Base-by-base conservation (phyloP, 2,113 vertebrate genomes). In the Siniperca knerii region DNA sequence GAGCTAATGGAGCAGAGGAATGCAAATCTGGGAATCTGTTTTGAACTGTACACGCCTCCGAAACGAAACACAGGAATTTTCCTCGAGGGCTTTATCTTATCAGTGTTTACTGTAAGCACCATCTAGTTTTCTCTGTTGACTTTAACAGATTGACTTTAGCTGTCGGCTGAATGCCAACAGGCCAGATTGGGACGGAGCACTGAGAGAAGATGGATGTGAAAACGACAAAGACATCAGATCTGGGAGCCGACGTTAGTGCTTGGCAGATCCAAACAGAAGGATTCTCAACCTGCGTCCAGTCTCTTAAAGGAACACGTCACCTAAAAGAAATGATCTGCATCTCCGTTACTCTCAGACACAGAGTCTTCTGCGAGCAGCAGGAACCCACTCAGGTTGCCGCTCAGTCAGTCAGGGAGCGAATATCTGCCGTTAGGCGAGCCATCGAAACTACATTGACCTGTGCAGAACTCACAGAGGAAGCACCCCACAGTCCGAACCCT, bases 71-170 rank as follows among this genome's bases (percentile, higher is more conserved):
- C 0, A 86, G 88, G 86, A 88, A 87, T 90, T 67, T 64, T 86
- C 77, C 55, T 84, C 50, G 0, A 13, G 64, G 25, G 33, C 29
- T 65, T 67, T 82, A 77, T 87, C 88, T 88, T 87, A 89, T 90
- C 84, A 66, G 79, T 89, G 77, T 89, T 92, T 88, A 88, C 79
- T 84, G 86, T 84, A 68, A 82, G 83, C 77, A 78, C 66, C 72
- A 44, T 77, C 50, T 4, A 50, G 21, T 61, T 75, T 42, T 79
- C 61, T 61, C 18, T 77, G 88, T 87, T 76, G 78, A 87, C 84
- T 82, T 33, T 82, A 42, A 82, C 58, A 50, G 70, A 72, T 77
- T 25, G 75, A 82, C 65, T 75, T 10, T 23, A 29, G 70, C 71
- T 50, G 62, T 13, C 12, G 75, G 85, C 73, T 18, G 4, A 2